phyloP scores from a whole-genome alignment of 2,888 invertebrate genomes.

The Trichacis sp. region DNA sequence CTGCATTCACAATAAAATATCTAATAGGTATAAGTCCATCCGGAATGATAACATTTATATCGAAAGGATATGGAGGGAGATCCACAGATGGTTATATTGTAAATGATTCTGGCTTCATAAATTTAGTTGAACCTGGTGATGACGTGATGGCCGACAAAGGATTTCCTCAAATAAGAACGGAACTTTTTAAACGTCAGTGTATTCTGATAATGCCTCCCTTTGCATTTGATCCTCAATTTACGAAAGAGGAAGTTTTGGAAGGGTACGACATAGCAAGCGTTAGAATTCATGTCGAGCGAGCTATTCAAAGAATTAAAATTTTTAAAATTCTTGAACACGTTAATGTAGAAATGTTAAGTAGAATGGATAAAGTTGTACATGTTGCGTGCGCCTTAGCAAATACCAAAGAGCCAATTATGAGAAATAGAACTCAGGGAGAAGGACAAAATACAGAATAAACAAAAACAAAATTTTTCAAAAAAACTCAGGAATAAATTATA shows the following conservation, averaged over 20 bases:
- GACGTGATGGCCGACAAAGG: conserved; percentile 18
- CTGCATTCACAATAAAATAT: conserved; percentile 38
- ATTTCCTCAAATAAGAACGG: conserved; percentile 14
- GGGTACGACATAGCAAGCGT: conserved; percentile 38
- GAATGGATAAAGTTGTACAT: conserved; percentile 19
- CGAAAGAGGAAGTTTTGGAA: conserved; percentile 37
- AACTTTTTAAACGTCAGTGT: conserved; percentile 23
- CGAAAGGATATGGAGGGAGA: conserved; percentile 47
- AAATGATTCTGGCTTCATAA: conserved; percentile 46
- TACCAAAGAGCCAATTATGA: conserved; percentile 17
- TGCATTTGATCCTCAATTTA: conserved; percentile 20
- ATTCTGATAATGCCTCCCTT: conserved; percentile 45
- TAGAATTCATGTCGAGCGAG: conserved; percentile 26
- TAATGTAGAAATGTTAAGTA: conserved; percentile 8
- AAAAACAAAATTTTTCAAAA: no score
- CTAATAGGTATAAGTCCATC: conserved; percentile 41
- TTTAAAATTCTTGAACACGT: conserved; percentile 34
- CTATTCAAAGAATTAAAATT: conserved; percentile 31
- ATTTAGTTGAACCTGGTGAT: conserved; percentile 45
- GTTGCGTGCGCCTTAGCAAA: conserved; percentile 25
- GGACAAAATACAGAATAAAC: not conserved
- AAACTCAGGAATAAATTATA: no score
- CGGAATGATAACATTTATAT: conserved; percentile 45
- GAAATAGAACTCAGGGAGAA: not conserved
- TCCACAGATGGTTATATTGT: conserved; percentile 44